Percentiles rank a stretch among this genome's conserved stretches.
phyloP scores from a whole-genome alignment of 2,797 vertebrate species.

The Bovichtus diacanthus region DNA sequence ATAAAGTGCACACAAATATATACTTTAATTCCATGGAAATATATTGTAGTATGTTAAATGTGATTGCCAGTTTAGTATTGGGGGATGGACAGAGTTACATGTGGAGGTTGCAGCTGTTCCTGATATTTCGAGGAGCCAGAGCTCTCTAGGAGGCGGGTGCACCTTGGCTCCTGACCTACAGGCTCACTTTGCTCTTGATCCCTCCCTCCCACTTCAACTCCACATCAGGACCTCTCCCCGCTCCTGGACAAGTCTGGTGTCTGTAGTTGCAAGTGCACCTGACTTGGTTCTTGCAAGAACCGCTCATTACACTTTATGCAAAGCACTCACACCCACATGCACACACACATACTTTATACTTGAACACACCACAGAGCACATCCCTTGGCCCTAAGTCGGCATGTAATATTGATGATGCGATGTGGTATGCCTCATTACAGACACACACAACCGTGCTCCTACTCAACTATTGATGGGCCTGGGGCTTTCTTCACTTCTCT shows the following conservation, averaged over 20 bases:
- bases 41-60: not conserved
- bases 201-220: conserved; percentile 12
- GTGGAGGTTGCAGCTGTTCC: conserved; percentile 21
- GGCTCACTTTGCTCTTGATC: conserved; percentile 7
- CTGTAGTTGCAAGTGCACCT: conserved; percentile 20
- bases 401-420: conserved; percentile 88
- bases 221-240: conserved; percentile 13
- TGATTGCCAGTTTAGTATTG: not conserved
- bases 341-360: conserved; percentile 52
- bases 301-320: conserved; percentile 57
- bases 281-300: conserved; percentile 38
- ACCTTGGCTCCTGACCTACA: conserved; percentile 20
- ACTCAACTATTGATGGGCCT: conserved; percentile 87
- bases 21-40: not conserved
- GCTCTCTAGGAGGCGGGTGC: conserved; percentile 10
- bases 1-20: not conserved
- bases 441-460: conserved; percentile 79
- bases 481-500: conserved; percentile 75
- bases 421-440: conserved; percentile 85
- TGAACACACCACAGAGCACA: conserved; percentile 60
- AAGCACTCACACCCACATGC: conserved; percentile 41
- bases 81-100: not conserved
- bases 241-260: conserved; percentile 11
- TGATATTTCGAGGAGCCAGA: not conserved
- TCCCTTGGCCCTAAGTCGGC: conserved; percentile 69